Evolutionary conservation across 2,797 vertebrate species (phyloP).

Genomic region (Syndactyla subalaris): DNA sequence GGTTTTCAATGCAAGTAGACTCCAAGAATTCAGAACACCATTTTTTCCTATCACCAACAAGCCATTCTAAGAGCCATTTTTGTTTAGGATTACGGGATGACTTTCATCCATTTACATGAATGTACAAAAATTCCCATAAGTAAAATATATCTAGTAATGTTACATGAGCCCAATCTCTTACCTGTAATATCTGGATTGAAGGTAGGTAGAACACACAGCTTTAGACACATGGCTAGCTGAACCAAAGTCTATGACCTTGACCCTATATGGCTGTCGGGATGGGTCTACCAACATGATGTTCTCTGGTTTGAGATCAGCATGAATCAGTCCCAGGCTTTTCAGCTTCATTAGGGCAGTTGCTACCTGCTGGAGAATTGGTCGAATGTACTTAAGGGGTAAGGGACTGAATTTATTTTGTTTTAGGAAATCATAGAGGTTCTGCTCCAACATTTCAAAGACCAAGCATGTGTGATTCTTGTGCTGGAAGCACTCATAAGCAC

Average conservation of each 20-base stretch:
- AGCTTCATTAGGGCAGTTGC: conserved; percentile 97
- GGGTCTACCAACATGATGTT: conserved; percentile 99
- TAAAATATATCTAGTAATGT: neutral
- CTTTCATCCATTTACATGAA: neutral
- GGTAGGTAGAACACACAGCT: conserved; percentile 97
- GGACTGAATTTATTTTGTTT: conserved; percentile 99
- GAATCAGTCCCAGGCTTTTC: conserved; percentile 96
- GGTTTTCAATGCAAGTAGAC: neutral
- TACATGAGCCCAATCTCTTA: conserved; percentile 71
- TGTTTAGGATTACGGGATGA: neutral
- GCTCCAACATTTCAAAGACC: conserved; percentile 99
- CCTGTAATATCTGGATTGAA: conserved; percentile 99
- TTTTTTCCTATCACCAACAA: neutral
- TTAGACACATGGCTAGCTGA: conserved; percentile 99
- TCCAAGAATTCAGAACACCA: neutral
- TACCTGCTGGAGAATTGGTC: conserved; percentile 97
- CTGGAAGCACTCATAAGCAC: conserved; percentile 98
- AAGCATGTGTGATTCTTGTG: conserved; percentile 99
- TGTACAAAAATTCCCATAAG: neutral
- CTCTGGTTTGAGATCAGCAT: conserved; percentile 97
- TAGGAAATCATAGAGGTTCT: conserved; percentile 99
- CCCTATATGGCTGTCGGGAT: conserved; percentile 94
- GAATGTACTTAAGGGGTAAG: conserved; percentile 95
- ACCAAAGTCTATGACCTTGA: conserved; percentile 99
- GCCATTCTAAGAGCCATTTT: neutral